Base-by-base conservation (phyloP, 2,888 invertebrate genomes). In the Candidula unifasciata region DNA sequence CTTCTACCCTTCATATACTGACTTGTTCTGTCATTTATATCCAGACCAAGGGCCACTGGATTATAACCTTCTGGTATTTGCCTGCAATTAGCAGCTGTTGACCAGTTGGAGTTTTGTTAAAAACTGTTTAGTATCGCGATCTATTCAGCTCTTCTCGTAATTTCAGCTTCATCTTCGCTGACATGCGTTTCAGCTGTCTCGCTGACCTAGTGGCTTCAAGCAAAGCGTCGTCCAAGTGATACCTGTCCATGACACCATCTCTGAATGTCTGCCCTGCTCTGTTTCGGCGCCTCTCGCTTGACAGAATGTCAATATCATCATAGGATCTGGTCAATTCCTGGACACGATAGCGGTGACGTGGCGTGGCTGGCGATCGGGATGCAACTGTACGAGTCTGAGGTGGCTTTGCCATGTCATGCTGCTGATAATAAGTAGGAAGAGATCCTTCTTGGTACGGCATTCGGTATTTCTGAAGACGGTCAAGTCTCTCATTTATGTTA, bases 131-230 rank as follows among this genome's bases (percentile, higher is more conserved):
- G 66, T 84, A 76, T 74, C 76, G 80, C 21, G 82, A 79, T 33
- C 84, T 85, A 54, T 80, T 81, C 77, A 92, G 89, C 84, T 92
- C 92, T 83, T 92, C 90, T 80, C 89, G 87, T 71, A 91, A 88
- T 69, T 88, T 88, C 68, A 90, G 87, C 88, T 90, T 92, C 91
- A 92, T 91, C 80, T 90, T 89, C 82, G 90, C 87, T 2, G 92
- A 91, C 87, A 92, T 88, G 64, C 87, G 88, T 85, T 90, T 91
- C 52, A 92, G 87, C 73, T 92, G 90, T 21, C 89, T 87, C n/a
- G 91, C 90, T 24, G 90, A 89, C 60, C 86, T 86, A 37, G 88
- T 89, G 16, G 91, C 91, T 73, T 91, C 90, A 0, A 87, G 87
- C 16, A 92, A 81, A 54, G 90, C 91, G 78, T 89, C 89, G 69